Percentiles rank a stretch among this genome's conserved stretches.
phyloP scores from a whole-genome alignment of 1,140 invertebrate genomes.

The Drosophila bocqueti region DNA sequence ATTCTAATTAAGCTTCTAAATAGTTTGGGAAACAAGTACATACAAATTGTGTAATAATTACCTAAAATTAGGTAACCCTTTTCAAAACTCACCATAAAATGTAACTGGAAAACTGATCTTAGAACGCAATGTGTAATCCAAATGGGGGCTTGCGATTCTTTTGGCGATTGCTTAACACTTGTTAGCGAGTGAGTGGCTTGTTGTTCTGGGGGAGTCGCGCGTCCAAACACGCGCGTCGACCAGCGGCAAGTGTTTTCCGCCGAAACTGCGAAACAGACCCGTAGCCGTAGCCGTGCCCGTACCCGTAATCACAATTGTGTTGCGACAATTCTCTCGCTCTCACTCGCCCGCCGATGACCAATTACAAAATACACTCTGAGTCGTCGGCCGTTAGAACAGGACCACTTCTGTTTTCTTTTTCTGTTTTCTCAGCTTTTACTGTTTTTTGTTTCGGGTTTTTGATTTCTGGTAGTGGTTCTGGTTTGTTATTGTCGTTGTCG shows the following conservation, averaged over 20 bases:
- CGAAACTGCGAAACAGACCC: constrained; percentile 28
- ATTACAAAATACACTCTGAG: constrained; percentile 51
- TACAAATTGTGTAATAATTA: background rate
- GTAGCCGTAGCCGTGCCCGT: constrained; percentile 32
- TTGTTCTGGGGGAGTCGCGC: constrained; percentile 42
- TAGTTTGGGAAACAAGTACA: background rate
- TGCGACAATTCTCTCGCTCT: constrained; percentile 15
- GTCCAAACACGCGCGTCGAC: constrained; percentile 55
- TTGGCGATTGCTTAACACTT: constrained; percentile 24
- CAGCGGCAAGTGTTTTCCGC: constrained; percentile 63
- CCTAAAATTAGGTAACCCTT: background rate
- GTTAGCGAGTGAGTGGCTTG: background rate
- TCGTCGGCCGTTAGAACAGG: constrained; percentile 45
- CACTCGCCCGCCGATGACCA: constrained; percentile 53
- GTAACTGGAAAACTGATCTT: constrained; percentile 20
- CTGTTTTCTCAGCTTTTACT: constrained; percentile 9
- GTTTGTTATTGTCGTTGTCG: constrained; percentile 5
- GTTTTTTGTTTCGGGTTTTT: background rate
- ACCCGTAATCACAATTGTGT: constrained; percentile 37
- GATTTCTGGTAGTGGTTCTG: background rate
- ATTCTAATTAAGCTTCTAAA: background rate
- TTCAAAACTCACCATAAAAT: constrained; percentile 63
- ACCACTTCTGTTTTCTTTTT: constrained; percentile 23
- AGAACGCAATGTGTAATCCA: constrained; percentile 18
- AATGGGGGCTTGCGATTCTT: background rate